Evolutionary conservation across 2,113 vertebrate species (phyloP).

Genomic region (Sceloporus undulatus): DNA sequence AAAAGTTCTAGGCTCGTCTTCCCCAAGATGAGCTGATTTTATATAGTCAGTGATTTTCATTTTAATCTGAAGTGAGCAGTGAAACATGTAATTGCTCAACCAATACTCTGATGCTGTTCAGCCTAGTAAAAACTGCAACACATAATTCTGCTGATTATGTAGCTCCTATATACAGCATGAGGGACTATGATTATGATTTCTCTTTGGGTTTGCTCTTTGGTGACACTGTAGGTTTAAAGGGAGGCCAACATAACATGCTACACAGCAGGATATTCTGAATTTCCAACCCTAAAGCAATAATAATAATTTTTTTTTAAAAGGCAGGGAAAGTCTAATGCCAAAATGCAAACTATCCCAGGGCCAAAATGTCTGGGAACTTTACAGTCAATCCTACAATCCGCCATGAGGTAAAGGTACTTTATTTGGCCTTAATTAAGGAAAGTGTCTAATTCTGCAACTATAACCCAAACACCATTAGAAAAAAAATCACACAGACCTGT

Average conservation of each 20-base stretch:
- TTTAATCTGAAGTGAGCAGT: background rate
- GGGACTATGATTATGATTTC: background rate
- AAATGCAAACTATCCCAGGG: background rate
- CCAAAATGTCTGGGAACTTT: conserved; percentile 29
- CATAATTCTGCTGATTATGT: background rate
- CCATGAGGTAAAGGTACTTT: conserved; percentile 9
- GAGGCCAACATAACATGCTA: background rate
- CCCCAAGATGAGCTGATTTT: background rate
- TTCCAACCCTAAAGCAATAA: background rate
- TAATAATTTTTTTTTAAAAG: background rate
- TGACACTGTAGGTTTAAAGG: background rate
- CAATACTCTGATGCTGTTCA: background rate
- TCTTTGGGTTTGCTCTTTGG: background rate
- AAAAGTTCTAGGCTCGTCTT: background rate
- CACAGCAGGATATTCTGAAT: background rate
- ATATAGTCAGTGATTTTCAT: background rate
- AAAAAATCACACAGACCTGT: conserved; percentile 11
- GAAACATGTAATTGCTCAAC: background rate
- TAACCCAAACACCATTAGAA: conserved; percentile 10
- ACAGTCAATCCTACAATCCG: conserved; percentile 2
- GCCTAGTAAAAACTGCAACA: background rate
- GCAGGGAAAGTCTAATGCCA: background rate
- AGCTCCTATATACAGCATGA: background rate
- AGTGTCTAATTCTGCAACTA: conserved; percentile 9
- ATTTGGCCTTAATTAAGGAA: conserved; percentile 17